Evolutionary conservation across 2,888 invertebrate genomes (phyloP).

Genomic region (Ornithoptera alexandrae): DNA sequence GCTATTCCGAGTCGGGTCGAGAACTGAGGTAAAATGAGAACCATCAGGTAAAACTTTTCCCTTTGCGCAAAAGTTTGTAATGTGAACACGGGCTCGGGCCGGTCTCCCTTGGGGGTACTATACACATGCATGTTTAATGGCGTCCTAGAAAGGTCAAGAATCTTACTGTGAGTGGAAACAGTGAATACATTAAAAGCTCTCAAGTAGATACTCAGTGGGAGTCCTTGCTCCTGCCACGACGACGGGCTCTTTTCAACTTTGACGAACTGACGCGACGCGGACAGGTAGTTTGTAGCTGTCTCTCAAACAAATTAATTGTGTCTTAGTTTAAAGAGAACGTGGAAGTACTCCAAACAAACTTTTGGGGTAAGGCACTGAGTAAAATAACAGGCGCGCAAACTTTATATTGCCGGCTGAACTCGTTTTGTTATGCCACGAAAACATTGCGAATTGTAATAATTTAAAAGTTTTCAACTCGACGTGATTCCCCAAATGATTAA

Average conservation of each 20-base stretch:
- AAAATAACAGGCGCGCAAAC: conserved; percentile 46
- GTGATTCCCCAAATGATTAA: conserved; percentile 31
- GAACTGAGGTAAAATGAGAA: conserved; percentile 62
- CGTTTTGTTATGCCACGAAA: conserved; percentile 31
- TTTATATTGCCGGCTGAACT: conserved; percentile 32
- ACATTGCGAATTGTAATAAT: conserved; percentile 32
- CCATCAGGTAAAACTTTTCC: conserved; percentile 68
- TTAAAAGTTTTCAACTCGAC: conserved; percentile 31
- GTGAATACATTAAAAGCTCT: conserved; percentile 73
- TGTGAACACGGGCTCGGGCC: conserved; percentile 64
- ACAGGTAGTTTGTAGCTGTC: conserved; percentile 76
- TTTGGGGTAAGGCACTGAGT: conserved; percentile 60
- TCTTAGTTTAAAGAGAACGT: conserved; percentile 69
- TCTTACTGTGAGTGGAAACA: conserved; percentile 61
- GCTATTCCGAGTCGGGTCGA: conserved; percentile 47
- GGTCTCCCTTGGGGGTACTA: conserved; percentile 62
- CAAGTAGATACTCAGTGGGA: conserved; percentile 50
- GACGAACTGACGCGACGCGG: conserved; percentile 59
- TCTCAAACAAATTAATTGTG: conserved; percentile 77
- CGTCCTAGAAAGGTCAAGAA: conserved; percentile 76
- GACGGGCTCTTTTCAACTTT: conserved; percentile 69
- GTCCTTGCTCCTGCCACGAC: conserved; percentile 46
- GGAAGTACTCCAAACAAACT: conserved; percentile 66
- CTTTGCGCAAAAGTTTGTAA: conserved; percentile 70
- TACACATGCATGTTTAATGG: conserved; percentile 77